These are phyloP conservation scores for Zapus hudsonius DNA, from an alignment of 2,113 vertebrate species.

Conservation along the genomic window DNA sequence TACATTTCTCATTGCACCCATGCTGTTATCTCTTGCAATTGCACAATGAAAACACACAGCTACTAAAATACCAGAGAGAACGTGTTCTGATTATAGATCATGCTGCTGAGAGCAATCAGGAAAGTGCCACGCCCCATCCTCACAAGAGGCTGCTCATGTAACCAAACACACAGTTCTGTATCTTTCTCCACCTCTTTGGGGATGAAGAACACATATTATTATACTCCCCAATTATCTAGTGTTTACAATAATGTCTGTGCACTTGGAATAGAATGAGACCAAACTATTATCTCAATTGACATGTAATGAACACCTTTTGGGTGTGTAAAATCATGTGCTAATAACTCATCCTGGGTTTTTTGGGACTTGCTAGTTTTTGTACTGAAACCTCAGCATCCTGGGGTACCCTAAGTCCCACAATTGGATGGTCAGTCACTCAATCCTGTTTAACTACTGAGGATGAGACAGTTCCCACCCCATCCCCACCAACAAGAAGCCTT, in stretches of 20 bases:
- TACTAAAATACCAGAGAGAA: background rate
- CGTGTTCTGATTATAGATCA: background rate
- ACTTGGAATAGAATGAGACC: background rate
- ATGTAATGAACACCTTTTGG: background rate
- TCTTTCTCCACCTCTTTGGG: background rate
- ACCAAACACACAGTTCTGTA: too few relatives aligned
- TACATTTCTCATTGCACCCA: conserved; percentile 13
- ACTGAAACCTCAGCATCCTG: background rate
- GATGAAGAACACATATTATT: background rate
- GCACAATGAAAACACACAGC: background rate
- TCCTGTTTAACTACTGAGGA: background rate
- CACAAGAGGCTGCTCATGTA: background rate
- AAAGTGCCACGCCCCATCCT: too few relatives aligned
- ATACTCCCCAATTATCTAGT: background rate
- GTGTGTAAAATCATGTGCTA: background rate
- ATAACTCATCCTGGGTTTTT: background rate
- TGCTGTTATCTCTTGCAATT: conserved; percentile 12
- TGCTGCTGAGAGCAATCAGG: background rate
- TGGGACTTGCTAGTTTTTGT: background rate
- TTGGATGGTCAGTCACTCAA: too few relatives aligned
- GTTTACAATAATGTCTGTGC: background rate
- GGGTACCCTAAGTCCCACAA: background rate
- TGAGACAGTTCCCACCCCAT: background rate
- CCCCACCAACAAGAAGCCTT: background rate
- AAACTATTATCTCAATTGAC: background rate